Evolutionary conservation across 2,113 vertebrate genomes (phyloP), one percentile per base, ranked within the genome.

Genomic region (Todiramphus saurophagus): DNA sequence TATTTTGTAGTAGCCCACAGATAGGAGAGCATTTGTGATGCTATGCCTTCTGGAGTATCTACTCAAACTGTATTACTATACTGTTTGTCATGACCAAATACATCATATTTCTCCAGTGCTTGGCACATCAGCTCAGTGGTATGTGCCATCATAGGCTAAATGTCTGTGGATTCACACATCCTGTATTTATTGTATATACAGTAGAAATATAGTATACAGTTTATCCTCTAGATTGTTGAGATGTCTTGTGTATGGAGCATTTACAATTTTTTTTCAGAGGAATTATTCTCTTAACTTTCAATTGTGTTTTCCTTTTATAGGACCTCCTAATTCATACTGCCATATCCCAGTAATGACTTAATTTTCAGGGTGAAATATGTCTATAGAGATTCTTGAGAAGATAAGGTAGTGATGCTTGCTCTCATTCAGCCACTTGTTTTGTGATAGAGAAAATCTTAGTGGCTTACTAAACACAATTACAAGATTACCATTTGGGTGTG

Each of bases 401-500:
- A 67, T 0, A 67, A 14, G 16, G 33, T 51, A 28, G 25, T 12
- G 9, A 10, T 83, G 37, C 21, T 92, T 83, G 37, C 17, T 58
- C 41, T 84, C 50, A 56, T 73, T 39, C 44, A 81, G 37, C 30
- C 18, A 59, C 31, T 89, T 97, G 44, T 70, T 93, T 53, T 80
- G 60, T 79, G 87, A 96, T 59, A 92, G 27, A 86, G 84, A 95
- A 98, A 96, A 95, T 51, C 27, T 72, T 74, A 87, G 63, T 80
- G 63, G 90, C 86, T 94, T 94, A 77, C 75, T 59, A 68, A 86
- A 64, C 55, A 69, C 23, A 94, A 80, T 93, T 93, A 89, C 25
- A 78, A 84, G 55, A 87, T 18, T 79, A 50, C 41, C 67, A 74
- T 95, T 95, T 93, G 96, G 73, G 74, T 97, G 51, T 93, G 64